Evolutionary conservation across 2,113 vertebrate species (phyloP).

Genomic region (Peromyscus californicus): DNA sequence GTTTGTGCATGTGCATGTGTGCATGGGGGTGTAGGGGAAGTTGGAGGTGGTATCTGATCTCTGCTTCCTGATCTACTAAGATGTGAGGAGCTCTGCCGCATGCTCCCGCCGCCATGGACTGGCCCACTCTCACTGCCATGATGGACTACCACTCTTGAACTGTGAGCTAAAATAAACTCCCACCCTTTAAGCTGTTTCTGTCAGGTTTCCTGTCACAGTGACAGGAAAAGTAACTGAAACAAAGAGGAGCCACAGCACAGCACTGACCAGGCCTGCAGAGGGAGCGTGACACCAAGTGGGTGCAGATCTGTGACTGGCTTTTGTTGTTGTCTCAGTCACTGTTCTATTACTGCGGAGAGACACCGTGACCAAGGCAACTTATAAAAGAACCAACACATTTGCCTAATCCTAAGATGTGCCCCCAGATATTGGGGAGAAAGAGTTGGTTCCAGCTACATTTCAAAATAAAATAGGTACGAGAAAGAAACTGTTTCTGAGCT

Average conservation of each 20-base stretch:
- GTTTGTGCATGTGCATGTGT: no score
- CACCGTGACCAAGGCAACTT: background rate
- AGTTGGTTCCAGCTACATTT: background rate
- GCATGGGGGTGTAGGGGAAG: background rate
- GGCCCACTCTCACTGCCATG: background rate
- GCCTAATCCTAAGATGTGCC: background rate
- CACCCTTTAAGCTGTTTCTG: background rate
- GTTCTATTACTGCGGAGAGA: background rate
- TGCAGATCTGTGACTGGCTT: background rate
- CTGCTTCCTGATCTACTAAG: background rate
- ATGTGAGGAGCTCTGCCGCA: background rate
- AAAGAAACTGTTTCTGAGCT: background rate
- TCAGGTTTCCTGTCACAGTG: background rate
- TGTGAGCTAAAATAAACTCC: background rate
- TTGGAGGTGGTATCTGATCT: background rate
- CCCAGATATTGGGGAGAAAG: background rate
- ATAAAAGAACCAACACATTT: background rate
- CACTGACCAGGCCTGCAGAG: background rate
- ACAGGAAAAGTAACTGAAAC: background rate
- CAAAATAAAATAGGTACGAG: no score
- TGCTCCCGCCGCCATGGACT: background rate
- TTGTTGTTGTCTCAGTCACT: no score
- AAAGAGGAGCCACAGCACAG: accelerated
- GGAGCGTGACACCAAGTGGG: background rate
- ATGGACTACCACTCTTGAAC: background rate